Evolutionary conservation across 2,113 vertebrate genomes (phyloP).

Genomic region (Zapornia atra): DNA sequence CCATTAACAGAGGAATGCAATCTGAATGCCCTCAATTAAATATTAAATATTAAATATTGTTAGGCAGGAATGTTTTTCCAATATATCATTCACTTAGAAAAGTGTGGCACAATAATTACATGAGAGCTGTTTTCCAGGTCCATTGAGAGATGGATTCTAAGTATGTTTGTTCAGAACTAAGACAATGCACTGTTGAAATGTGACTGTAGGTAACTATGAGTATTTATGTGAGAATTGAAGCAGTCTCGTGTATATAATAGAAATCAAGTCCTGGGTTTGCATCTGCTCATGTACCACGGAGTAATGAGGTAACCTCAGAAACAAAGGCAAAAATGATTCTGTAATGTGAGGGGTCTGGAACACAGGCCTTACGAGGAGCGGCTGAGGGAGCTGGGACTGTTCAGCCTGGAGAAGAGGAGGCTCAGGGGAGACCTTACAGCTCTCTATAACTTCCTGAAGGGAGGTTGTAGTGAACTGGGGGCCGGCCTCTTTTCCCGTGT

Average conservation of each 20-base stretch:
- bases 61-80: background rate
- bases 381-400: too few species aligned
- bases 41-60: background rate
- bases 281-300: background rate
- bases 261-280: background rate
- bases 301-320: fast-evolving
- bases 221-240: background rate
- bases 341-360: too few species aligned
- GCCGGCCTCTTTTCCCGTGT: too few species aligned
- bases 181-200: background rate
- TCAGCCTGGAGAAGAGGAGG: too few species aligned
- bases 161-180: background rate
- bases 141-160: background rate
- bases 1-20: background rate
- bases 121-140: background rate
- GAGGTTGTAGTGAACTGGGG: too few species aligned
- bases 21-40: background rate
- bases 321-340: background rate
- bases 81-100: background rate
- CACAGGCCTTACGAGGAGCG: too few species aligned
- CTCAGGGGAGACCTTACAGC: too few species aligned
- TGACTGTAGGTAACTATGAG: background rate
- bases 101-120: background rate
- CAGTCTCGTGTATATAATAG: background rate
- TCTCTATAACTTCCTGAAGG: too few species aligned